Base-by-base conservation (phyloP, 2,888 invertebrate species). In the Pandemis cinnamomeana region DNA sequence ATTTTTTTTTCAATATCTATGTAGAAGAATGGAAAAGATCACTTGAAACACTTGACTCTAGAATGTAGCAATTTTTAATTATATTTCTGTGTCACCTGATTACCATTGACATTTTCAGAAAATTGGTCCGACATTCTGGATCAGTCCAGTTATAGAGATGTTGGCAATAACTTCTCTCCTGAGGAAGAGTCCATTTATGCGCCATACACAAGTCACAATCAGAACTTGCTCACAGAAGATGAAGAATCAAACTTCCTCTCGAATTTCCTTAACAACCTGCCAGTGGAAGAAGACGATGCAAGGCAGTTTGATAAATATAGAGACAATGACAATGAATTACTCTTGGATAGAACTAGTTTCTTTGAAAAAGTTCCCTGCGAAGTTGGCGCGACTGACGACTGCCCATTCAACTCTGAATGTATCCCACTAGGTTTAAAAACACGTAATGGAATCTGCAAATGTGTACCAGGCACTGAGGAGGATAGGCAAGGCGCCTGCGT, bases 381-480 rank as follows among this genome's bases (percentile, higher is more conserved):
- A 85, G 91, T 95, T 36, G 96, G 95, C 11, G 83, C 89, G n/a
- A 84, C 87, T 1, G 94, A 87, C 67, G 91, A 95, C 67, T 98
- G 98, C 82, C 95, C 95, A 0, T 90, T 92, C 41, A 96, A 97
- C 85, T 96, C 97, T 85, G 95, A 96, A 80, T 98, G 98, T 85
- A 89, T 96, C 68, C 92, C 92, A 0, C 67, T 93, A 10, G 89
- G 90, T 0, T 75, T 89, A 0, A 96, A 96, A 83, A 91, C 95
- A 2, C 90, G 95, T 58, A 95, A 95, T 79, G 97, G 97, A 0
- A 89, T 96, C 51, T 98, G 98, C 81, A 95, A 95, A 82, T 98
- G 98, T 88, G 90, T 95, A 36, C 90, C 94, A 1, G 96, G 96
- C 0, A 97, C 94, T 78, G 90, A 90, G 69, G 92, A 91, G 76